These are phyloP conservation scores for Patiria pectinifera DNA, from an alignment of 53 echinoderm and acorn worm species.

Conservation along the genomic window DNA sequence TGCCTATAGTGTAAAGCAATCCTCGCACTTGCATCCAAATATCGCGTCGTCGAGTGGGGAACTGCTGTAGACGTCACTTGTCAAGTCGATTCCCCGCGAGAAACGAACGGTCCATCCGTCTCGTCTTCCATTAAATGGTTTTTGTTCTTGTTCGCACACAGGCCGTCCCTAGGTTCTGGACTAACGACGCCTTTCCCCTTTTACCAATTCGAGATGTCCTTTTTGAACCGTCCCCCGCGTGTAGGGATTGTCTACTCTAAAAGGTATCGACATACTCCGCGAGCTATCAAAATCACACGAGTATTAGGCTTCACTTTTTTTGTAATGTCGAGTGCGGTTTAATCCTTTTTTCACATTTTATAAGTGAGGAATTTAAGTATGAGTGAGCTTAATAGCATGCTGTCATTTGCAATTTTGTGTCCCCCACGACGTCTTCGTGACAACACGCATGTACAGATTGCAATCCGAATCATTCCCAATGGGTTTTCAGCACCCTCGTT, in stretches of 20 bases:
- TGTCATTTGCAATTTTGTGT: too few relatives aligned
- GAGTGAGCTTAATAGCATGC: too few relatives aligned
- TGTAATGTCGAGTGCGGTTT: too few relatives aligned
- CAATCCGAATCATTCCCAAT: too few relatives aligned
- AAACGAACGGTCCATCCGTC: background rate
- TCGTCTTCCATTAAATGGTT: conserved; percentile 6
- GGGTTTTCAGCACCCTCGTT: too few relatives aligned
- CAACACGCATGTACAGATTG: too few relatives aligned
- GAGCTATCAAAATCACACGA: background rate
- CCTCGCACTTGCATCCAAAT: background rate
- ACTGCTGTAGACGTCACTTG: background rate
- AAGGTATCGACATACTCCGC: background rate
- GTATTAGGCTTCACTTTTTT: background rate
- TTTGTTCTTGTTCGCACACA: background rate
- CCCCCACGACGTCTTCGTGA: too few relatives aligned
- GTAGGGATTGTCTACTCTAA: background rate
- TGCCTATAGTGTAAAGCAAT: background rate
- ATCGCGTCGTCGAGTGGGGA: background rate
- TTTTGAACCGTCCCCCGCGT: conserved; percentile 11
- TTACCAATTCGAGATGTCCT: background rate
- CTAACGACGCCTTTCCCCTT: background rate
- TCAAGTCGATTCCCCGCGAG: background rate
- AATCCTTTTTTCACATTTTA: too few relatives aligned
- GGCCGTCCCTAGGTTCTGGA: background rate
- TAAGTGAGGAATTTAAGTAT: too few relatives aligned